Evolutionary conservation across 2,797 vertebrate species (phyloP).

Genomic region (Bryconaethiops microstoma): DNA sequence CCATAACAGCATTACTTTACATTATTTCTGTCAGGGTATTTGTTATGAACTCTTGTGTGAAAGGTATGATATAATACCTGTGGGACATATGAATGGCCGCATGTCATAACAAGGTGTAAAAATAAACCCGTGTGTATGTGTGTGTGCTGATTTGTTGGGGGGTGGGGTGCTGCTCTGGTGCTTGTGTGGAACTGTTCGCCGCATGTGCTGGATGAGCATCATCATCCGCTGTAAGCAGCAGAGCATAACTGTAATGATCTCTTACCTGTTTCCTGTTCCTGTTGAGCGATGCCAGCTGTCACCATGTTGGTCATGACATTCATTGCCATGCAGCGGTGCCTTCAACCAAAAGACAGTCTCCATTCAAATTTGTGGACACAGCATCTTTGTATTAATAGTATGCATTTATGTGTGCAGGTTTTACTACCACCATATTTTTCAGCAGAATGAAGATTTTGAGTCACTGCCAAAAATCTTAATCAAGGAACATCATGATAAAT

Average conservation of each 20-base stretch:
- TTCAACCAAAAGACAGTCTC: not conserved
- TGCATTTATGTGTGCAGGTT: not conserved
- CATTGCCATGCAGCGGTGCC: not conserved
- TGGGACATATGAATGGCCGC: too few species aligned
- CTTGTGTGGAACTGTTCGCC: not conserved
- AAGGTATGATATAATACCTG: too few species aligned
- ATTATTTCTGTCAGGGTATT: too few species aligned
- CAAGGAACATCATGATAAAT: too few species aligned
- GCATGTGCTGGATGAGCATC: not conserved
- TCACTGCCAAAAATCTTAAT: too few species aligned
- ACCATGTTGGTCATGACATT: conserved; percentile 13
- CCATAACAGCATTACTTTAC: too few species aligned
- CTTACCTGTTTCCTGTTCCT: conserved; percentile 22
- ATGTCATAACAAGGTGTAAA: too few species aligned
- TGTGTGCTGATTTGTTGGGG: too few species aligned
- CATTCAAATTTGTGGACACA: not conserved
- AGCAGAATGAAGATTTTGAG: too few species aligned
- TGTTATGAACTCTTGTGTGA: too few species aligned
- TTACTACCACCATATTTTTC: too few species aligned
- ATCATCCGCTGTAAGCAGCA: not conserved
- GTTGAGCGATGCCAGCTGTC: conserved; percentile 26
- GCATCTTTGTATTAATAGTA: not conserved
- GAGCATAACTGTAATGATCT: not conserved
- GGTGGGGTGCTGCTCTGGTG: not conserved
- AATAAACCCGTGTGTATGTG: too few species aligned